Base-by-base conservation (phyloP, 2,797 vertebrate genomes). In the Natrix natrix region DNA sequence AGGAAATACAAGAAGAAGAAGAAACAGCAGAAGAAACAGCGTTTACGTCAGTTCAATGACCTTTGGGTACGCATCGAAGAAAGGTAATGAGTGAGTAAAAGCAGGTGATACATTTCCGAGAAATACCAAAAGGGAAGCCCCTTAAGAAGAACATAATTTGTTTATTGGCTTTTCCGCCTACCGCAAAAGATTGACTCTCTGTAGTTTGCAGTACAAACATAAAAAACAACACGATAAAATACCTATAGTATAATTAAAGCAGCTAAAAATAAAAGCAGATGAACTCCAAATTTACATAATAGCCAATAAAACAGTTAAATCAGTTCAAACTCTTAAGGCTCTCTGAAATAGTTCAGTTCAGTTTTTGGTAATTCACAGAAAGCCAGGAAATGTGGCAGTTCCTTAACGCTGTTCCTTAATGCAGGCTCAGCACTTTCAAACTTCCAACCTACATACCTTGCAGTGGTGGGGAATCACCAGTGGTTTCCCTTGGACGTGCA, bases 61-160 rank as follows among this genome's bases (percentile, higher is more conserved):
- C 98, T 99, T 89, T 99, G 99, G 98, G 98, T 99, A 93, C 97
- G 98, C 92, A 97, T 99, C 86, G 98, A 98, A 94, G 98, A 98
- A 94, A 99, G 98, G 98, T 98, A 97, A 96, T 93, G 74, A 55
- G 66, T 0, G 0, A 17, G 5, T 78, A 11, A 87, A 74, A 22
- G 87, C 57, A 57, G 74, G 89, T 17, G 12, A 22, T 78, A 1
- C 20, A 4, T 43, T 78, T 78, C 74, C 1, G 8, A 48, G 43
- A 48, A 83, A 83, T 24, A 24, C 20, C 20, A 83, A 48, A 83
- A 48, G 8, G 74, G 37, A 8, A 11, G 10, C 74, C 20, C 74
- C 22, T 48, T 83, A 83, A 83, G 37, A 24, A 37, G 10, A 48
- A 83, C 20, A 83, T 48, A 24, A 24, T 74, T 37, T 20, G 20